phyloP scores from a whole-genome alignment of 1,140 invertebrate genomes.

The Panagrolaimus sp. region DNA sequence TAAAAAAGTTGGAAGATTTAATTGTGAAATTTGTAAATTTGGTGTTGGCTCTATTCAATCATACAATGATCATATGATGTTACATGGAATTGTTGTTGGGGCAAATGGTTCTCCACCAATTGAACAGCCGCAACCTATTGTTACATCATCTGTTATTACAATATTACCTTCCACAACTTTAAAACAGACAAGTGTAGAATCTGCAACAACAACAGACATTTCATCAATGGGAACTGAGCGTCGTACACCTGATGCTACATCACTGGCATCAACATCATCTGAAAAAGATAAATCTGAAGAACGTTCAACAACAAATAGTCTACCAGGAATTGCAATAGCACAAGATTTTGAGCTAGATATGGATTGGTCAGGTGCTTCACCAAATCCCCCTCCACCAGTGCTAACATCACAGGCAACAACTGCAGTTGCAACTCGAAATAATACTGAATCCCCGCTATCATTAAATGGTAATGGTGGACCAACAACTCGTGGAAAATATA shows the following conservation, averaged over 20 bases:
- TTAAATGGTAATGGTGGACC: too few species aligned
- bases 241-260: background rate
- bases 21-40: background rate
- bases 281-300: conserved; percentile 3
- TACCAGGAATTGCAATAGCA: background rate
- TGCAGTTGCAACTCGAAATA: too few species aligned
- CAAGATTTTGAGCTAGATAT: conserved; percentile 1
- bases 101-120: conserved; percentile 1
- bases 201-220: background rate
- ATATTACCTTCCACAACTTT: background rate
- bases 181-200: background rate
- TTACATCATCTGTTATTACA: background rate
- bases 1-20: conserved; percentile 1
- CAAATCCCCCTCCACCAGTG: too few species aligned
- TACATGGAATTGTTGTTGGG: background rate
- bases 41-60: conserved; percentile 7
- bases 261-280: background rate
- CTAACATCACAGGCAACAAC: too few species aligned
- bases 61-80: background rate
- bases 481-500: background rate
- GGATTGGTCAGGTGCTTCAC: background rate
- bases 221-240: background rate
- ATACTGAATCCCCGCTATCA: background rate
- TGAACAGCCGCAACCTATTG: background rate
- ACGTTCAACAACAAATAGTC: too few species aligned